Percentiles rank a stretch among this genome's conserved stretches.
These are phyloP conservation scores for Andrena camellia DNA, from an alignment of 2,888 invertebrate species.

Conservation along the genomic window DNA sequence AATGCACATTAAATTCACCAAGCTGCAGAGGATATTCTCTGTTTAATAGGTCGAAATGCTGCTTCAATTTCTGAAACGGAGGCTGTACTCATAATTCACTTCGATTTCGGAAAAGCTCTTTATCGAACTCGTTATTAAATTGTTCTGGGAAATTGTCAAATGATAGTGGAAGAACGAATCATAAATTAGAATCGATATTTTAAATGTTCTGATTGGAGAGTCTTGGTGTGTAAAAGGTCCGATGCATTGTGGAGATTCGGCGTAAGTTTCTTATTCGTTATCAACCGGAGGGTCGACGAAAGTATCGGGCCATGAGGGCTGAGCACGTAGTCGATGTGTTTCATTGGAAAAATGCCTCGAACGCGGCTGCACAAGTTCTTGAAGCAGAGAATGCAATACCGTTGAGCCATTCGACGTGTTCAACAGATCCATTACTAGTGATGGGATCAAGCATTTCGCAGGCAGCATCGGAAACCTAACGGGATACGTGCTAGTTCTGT, in stretches of 20 bases:
- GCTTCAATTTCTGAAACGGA: background rate
- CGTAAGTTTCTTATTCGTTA: constrained; percentile 17
- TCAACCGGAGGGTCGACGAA: constrained; percentile 10
- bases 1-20: background rate
- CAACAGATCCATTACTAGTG: constrained; percentile 27
- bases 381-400: constrained; percentile 8
- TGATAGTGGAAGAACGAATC: background rate
- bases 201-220: background rate
- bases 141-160: background rate
- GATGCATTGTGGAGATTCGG: background rate
- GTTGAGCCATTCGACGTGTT: constrained; percentile 18
- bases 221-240: background rate
- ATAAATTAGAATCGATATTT: background rate
- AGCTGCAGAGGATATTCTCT: background rate
- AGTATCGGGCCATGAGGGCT: background rate
- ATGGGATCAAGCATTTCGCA: constrained; percentile 22
- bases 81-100: background rate
- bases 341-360: constrained; percentile 32
- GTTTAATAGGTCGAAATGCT: too few species aligned
- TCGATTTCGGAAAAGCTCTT: too few species aligned
- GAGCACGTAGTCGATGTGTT: constrained; percentile 32
- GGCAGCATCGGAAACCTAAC: background rate
- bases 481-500: background rate
- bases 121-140: too few species aligned
- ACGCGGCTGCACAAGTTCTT: constrained; percentile 9